Conservation (phyloP, 2,888 invertebrate species). For the Neelides folsomi region DNA sequence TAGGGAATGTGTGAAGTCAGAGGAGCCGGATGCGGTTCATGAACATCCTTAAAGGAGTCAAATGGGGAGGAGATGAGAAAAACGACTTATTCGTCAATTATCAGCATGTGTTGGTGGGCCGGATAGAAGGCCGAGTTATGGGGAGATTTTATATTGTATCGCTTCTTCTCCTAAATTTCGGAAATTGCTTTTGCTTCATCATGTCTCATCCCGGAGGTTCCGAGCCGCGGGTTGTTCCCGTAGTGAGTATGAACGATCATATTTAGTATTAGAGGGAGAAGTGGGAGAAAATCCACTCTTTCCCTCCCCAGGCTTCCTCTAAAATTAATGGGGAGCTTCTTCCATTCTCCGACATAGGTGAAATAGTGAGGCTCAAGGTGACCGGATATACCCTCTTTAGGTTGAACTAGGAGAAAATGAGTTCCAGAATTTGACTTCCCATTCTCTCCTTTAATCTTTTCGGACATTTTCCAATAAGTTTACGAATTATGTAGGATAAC, state of each 20-base stretch:
- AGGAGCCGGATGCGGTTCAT: too few relatives aligned
- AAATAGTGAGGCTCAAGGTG: conserved; percentile 2
- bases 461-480: conserved; percentile 34
- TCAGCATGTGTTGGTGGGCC: conserved; percentile 22
- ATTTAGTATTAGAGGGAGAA: background rate
- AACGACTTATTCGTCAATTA: conserved; percentile 29
- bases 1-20: too few relatives aligned
- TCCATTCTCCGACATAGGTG: too few relatives aligned
- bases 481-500: conserved; percentile 34
- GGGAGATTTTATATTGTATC: background rate
- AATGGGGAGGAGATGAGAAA: conserved; percentile 15
- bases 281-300: conserved; percentile 4
- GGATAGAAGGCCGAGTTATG: conserved; percentile 1
- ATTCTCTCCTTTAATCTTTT: conserved; percentile 33
- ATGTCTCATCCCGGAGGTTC: background rate
- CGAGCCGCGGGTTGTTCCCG: too few relatives aligned
- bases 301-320: background rate
- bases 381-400: conserved; percentile 7
- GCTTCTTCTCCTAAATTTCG: conserved; percentile 10
- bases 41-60: conserved; percentile 5
- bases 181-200: conserved; percentile 27
- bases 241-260: conserved; percentile 8
- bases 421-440: conserved; percentile 34
- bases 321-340: conserved; percentile 1
- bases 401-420: conserved; percentile 23